Conservation (phyloP, 2,113 vertebrate species). For the Tonatia bakeri region DNA sequence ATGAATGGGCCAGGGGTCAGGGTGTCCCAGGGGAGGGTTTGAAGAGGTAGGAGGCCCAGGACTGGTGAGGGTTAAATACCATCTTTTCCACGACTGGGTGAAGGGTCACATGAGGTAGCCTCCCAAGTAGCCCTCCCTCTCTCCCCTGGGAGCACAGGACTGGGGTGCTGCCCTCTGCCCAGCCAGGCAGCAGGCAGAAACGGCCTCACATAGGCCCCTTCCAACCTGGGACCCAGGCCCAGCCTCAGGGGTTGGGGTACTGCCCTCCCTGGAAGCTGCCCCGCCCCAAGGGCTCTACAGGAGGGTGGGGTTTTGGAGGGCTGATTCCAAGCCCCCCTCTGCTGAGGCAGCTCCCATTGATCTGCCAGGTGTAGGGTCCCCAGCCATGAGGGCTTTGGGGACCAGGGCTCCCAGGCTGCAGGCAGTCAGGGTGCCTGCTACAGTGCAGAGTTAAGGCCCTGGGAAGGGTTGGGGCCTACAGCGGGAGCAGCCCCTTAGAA, state of each 20-base stretch:
- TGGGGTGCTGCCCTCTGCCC: background rate
- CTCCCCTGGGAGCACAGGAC: background rate
- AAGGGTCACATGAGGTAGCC: background rate
- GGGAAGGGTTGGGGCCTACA: too few species aligned
- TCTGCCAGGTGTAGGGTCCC: background rate
- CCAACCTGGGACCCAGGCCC: background rate
- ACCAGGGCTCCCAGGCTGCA: background rate
- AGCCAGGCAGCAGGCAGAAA: background rate
- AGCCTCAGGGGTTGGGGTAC: rapidly evolving
- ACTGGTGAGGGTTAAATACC: background rate
- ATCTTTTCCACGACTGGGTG: background rate
- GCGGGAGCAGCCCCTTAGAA: background rate
- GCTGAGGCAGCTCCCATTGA: rapidly evolving
- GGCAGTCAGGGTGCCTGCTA: background rate
- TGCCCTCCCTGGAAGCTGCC: background rate
- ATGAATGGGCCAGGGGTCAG: background rate
- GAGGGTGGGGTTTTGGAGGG: background rate
- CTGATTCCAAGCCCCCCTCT: background rate
- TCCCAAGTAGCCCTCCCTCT: background rate
- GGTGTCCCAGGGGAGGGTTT: background rate
- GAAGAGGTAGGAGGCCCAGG: background rate
- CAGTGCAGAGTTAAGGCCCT: background rate
- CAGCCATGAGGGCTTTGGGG: too few species aligned
- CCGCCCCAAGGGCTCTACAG: rapidly evolving
- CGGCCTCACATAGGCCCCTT: background rate